A percentile compares a stretch with the other conserved stretches of the same genome.
These are phyloP conservation scores for Petrophora chlorosata DNA, from an alignment of 2,888 invertebrate species.

Conservation along the genomic window DNA sequence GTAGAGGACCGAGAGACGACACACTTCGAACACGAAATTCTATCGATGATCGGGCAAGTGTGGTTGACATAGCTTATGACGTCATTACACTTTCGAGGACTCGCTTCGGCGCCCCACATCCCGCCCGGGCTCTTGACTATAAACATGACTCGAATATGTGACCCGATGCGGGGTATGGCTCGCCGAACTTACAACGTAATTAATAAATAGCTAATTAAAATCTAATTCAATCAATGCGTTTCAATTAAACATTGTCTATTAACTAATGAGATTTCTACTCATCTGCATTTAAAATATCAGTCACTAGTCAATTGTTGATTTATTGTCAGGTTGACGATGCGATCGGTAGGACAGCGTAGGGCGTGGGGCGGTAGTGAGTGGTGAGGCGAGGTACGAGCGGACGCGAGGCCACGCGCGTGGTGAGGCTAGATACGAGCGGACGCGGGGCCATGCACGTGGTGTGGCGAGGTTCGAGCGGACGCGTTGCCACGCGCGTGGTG, in stretches of 20 bases:
- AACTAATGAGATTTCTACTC: conserved; percentile 75
- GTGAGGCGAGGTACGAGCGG: neutral
- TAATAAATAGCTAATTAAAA: conserved; percentile 75
- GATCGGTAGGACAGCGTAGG: conserved; percentile 4
- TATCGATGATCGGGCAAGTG: conserved; percentile 41
- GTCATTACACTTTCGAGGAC: conserved; percentile 39
- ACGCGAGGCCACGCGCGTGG: neutral
- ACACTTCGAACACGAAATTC: conserved; percentile 37
- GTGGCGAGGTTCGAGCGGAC: no score
- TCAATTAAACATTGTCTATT: conserved; percentile 62
- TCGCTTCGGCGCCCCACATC: conserved; percentile 31
- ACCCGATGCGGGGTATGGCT: conserved; percentile 48
- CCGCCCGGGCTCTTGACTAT: conserved; percentile 30
- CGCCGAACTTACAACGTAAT: conserved; percentile 56
- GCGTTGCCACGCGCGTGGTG: no score
- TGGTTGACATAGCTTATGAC: conserved; percentile 44
- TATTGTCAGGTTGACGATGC: conserved; percentile 36
- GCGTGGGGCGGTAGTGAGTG: conserved; percentile 1
- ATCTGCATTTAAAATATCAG: conserved; percentile 68
- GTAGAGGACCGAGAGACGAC: conserved; percentile 38
- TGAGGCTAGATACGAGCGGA: no score
- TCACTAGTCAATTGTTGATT: conserved; percentile 53
- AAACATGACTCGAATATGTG: conserved; percentile 29
- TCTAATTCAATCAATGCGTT: conserved; percentile 67
- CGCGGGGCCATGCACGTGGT: no score